Evolutionary conservation across 2,888 invertebrate genomes (phyloP).

Genomic region (Erebia palarica): DNA sequence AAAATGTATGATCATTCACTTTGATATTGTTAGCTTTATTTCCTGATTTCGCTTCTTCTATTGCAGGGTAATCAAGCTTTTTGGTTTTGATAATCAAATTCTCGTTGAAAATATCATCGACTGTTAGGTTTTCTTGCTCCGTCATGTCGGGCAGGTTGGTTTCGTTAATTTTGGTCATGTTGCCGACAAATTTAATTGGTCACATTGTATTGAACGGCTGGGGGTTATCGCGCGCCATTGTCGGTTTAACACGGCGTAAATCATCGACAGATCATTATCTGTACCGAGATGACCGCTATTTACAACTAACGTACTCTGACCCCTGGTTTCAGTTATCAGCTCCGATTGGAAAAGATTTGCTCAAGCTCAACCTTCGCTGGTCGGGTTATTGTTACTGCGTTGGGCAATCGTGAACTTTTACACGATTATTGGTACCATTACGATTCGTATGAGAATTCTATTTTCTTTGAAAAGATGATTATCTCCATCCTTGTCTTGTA

Average conservation of each 20-base stretch:
- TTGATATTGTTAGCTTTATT: slow-evolving; percentile 47
- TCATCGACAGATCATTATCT: slow-evolving; percentile 80
- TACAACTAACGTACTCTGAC: slow-evolving; percentile 54
- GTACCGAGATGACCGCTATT: slow-evolving; percentile 68
- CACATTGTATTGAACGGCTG: slow-evolving; percentile 65
- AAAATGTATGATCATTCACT: slow-evolving; percentile 46
- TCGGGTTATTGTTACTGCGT: slow-evolving; percentile 69
- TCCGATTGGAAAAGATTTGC: slow-evolving; percentile 58
- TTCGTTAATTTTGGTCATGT: slow-evolving; percentile 74
- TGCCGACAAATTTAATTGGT: slow-evolving; percentile 70
- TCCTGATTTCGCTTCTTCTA: slow-evolving; percentile 28
- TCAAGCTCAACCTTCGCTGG: slow-evolving; percentile 55
- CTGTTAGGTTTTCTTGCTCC: slow-evolving; percentile 57
- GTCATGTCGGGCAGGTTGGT: slow-evolving; percentile 63
- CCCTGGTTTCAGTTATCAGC: slow-evolving; percentile 50
- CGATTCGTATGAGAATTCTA: slow-evolving; percentile 80
- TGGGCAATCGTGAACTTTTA: slow-evolving; percentile 80
- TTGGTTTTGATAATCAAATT: slow-evolving; percentile 60
- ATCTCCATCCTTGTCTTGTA: slow-evolving; percentile 52
- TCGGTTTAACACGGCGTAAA: slow-evolving; percentile 78
- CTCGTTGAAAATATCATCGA: slow-evolving; percentile 68
- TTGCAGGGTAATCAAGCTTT: slow-evolving; percentile 52
- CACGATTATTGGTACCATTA: slow-evolving; percentile 79
- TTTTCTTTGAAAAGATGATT: slow-evolving; percentile 74
- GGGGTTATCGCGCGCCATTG: slow-evolving; percentile 72